Evolutionary conservation across 2,113 vertebrate species (phyloP), one percentile per base, ranked within the genome.

Genomic region (Fukomys damarensis): DNA sequence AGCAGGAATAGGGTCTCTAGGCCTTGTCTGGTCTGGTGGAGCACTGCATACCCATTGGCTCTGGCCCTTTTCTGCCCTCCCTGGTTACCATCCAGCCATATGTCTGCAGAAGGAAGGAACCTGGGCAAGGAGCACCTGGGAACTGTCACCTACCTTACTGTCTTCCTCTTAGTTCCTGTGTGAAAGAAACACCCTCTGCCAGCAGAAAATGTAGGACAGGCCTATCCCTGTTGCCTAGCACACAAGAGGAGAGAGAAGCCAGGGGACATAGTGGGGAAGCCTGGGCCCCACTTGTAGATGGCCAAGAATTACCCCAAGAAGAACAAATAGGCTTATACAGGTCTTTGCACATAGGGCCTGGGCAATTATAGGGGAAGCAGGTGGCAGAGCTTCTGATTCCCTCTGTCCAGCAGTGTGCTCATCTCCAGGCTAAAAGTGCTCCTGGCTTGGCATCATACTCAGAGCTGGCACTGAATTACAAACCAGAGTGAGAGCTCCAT

Each of bases 141-240:
- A 87, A 20, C 80, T 38, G 74, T 91, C 35, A 46, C 49, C 56
- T 58, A 32, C 19, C 49, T n/a, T 56, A 5, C 2, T 13, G 16
- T 86, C 70, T 65, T 86, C 70, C 49, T 30, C 49, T 76, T 0
- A 66, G 74, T 49, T 52, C 66, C 35, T 14, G 3, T n/a, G 56
- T 49, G 46, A 84, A 93, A 89, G 70, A 84, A 93, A 56, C 24
- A 32, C 32, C 41, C 81, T 56, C 74, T 59, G 30, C 54, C 2
- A 54, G 49, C 88, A 81, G 81, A 56, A 94, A 79, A 54, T 41
- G 6, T 32, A 87, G 65, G 38, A n/a, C 17, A 82, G 61, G 68
- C 35, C 93, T 11, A 56, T 65, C 41, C 68, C 63, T 70, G 82
- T 76, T 95, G 56, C 93, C 77, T 91, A 86, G 95, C 85, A 76